A percentile compares a stretch with the other conserved stretches of the same genome.
Evolutionary conservation across 1,140 invertebrate genomes (phyloP).

Genomic region (Littorina saxatilis): DNA sequence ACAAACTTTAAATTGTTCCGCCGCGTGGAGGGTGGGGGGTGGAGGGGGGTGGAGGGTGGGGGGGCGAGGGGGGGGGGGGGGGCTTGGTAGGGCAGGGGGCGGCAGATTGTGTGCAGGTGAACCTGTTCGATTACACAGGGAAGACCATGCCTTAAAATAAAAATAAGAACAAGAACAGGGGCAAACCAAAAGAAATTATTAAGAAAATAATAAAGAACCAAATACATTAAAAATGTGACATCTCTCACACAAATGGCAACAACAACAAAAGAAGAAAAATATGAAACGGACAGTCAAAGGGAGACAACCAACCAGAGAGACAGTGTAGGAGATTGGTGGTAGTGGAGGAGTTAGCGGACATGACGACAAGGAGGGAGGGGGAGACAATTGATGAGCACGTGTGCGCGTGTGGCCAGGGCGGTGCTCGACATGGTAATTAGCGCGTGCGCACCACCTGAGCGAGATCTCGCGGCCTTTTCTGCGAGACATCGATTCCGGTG

Average conservation of each 20-base stretch:
- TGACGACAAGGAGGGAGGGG: neutral
- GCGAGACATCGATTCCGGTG: constrained; percentile 3
- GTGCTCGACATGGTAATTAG: constrained; percentile 35
- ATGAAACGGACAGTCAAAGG: neutral
- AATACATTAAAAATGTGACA: no score
- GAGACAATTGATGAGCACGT: constrained; percentile 30
- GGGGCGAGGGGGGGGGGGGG: no score
- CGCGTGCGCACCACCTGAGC: constrained; percentile 33
- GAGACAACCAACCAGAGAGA: neutral
- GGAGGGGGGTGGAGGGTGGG: no score
- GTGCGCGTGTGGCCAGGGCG: constrained; percentile 20
- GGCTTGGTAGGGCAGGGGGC: no score
- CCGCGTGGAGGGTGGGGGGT: no score
- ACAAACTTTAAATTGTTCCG: no score
- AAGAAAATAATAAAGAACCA: neutral
- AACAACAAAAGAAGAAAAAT: no score
- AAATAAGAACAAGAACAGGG: neutral
- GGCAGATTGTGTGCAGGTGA: no score
- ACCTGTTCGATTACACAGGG: no score
- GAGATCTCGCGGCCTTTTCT: constrained; percentile 34
- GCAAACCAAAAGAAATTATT: neutral
- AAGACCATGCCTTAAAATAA: no score
- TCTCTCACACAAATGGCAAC: neutral
- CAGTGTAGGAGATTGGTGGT: neutral
- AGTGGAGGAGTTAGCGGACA: neutral